Evolutionary conservation across 2,888 invertebrate species (phyloP), one percentile per base, ranked within the genome.

Genomic region (Caenorhabditis sp.): DNA sequence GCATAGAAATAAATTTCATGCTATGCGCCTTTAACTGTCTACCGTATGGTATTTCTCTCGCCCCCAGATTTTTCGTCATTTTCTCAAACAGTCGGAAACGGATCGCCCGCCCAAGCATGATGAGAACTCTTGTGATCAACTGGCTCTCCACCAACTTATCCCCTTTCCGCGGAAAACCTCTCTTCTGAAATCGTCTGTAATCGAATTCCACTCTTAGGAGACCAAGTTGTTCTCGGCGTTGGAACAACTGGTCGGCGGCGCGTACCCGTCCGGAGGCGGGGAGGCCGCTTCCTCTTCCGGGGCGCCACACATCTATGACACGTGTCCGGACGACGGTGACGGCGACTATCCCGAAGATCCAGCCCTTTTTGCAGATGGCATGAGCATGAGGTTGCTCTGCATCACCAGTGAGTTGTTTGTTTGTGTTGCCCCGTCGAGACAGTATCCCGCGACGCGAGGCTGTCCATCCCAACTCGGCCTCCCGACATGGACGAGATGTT

Each of bases 331-430:
- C 13, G 62, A 45, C 24, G 62, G 22, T 5, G 61, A 39, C 5
- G 62, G 37, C 17, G 27, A 55, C 6, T 30, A 56, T 24, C n/a
- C 27, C 6, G 61, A 71, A 4, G 76, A 77, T 46, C 41, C 32
- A 46, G 32, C 27, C 11, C 32, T 24, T 39, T 17, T 80, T 78
- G 46, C 78, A 80, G 80, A 80, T 80, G 80, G 61, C 71, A 53
- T 68, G 65, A 68, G 73, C 65, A 85, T 85, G 85, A 79, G 84
- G 65, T 78, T 86, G 79, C 83, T 86, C 66, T 85, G 85, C 68
- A 83, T 84, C 39, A 84, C 84, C 70, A 83, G 86, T 86, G 73
- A 82, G 83, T 81, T 58, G 20, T 43, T n/a, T 45, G 32, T 46
- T 35, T 30, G 20, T 48, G n/a, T 39, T 35, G 27, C 32, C 58